These are phyloP conservation scores for Mobula hypostoma DNA, from an alignment of 2,113 vertebrate genomes.

Conservation along the genomic window DNA sequence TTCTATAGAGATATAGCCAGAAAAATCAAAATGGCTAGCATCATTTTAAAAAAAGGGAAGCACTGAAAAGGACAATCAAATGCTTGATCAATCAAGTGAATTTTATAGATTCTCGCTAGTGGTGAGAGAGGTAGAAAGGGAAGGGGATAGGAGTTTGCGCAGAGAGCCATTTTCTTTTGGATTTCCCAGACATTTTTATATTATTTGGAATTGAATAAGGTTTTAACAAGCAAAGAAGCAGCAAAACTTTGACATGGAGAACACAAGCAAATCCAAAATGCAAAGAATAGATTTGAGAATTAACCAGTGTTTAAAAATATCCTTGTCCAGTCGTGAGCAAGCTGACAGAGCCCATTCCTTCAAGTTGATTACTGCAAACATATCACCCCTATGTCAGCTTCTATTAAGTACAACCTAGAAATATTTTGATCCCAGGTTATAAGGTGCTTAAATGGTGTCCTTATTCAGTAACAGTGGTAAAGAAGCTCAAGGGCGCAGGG, in stretches of 20 bases:
- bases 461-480: background rate
- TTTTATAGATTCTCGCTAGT: background rate
- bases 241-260: background rate
- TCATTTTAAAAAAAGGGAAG: background rate
- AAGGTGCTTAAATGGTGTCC: background rate
- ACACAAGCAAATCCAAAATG: background rate
- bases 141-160: background rate
- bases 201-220: background rate
- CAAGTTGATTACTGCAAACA: conserved; percentile 5
- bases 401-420: background rate
- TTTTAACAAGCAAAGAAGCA: background rate
- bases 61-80: no score
- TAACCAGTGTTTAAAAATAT: background rate
- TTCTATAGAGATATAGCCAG: background rate
- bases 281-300: background rate
- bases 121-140: background rate
- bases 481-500: background rate
- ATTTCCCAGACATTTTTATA: background rate
- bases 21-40: background rate
- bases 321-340: background rate
- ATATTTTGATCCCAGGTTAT: background rate
- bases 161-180: background rate
- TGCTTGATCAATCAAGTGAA: background rate
- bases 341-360: background rate
- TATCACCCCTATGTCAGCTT: background rate